Percentiles rank a stretch among this genome's conserved stretches.
Evolutionary conservation across 2,797 vertebrate genomes (phyloP).

Genomic region (Tadarida brasiliensis): DNA sequence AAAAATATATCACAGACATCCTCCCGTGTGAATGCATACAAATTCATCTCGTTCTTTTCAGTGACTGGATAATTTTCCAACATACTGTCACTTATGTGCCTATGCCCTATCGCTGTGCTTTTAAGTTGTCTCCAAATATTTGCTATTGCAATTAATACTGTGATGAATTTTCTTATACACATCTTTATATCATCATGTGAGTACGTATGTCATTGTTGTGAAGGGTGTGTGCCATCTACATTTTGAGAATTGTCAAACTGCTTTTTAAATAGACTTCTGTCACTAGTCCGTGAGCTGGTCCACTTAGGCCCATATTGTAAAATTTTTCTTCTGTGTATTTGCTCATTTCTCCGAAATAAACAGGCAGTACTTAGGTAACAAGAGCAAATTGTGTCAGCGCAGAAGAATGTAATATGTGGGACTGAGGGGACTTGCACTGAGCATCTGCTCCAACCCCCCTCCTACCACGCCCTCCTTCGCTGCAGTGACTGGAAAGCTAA

Average conservation of each 20-base stretch:
- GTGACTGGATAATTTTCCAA: background rate
- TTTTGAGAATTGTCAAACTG: background rate
- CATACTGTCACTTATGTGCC: background rate
- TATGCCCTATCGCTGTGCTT: background rate
- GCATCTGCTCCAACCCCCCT: background rate
- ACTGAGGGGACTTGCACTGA: background rate
- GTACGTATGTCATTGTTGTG: background rate
- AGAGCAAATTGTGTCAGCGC: background rate
- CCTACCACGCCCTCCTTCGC: background rate
- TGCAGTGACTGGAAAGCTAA: background rate
- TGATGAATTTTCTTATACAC: background rate
- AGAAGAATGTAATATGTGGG: background rate
- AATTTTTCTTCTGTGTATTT: background rate
- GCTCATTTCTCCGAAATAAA: constrained; percentile 24
- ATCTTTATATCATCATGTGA: background rate
- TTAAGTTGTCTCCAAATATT: background rate
- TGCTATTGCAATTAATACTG: background rate
- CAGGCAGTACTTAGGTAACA: background rate
- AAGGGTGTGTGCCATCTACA: background rate
- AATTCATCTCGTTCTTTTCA: background rate
- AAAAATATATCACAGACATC: background rate
- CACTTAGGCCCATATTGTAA: background rate
- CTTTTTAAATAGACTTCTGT: background rate
- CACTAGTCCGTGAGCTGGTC: background rate
- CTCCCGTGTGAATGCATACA: background rate